Base-by-base conservation (phyloP, 2,113 vertebrate species). In the Butorides virescens region DNA sequence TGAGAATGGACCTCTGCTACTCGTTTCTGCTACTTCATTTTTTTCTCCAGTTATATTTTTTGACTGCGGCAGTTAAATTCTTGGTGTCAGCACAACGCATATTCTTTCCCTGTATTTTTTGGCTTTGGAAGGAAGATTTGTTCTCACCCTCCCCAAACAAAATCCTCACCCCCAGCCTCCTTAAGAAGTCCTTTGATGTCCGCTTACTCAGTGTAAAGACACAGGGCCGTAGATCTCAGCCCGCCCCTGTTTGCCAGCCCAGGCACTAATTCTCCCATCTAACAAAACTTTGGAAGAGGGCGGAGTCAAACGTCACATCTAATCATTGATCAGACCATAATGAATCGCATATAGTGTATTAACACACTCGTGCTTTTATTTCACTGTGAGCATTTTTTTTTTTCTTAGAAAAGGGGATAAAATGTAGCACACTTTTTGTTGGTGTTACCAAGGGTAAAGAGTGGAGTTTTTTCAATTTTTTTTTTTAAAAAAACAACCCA, bases 61-160 rank as follows among this genome's bases (percentile, higher is more conserved):
- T 86, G 77, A 72, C 58, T 70, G 32, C 0, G 0, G 20, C 46
- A 79, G 39, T 55, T 90, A 79, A 92, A 44, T 37, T 22, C 2
- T 87, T 73, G 15, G 5, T 71, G 81, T 94, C 77, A 95, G 67
- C 4, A 0, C 91, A 92, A 90, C 46, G 26, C 25, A 32, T 75
- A n/a, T 25, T 84, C 59, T 76, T 93, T 72, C 29, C 36, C 49
- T 1, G 0, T 13, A 20, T 58, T 96, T 94, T 62, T 36, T 16
- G 71, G 30, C 44, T 96, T 93, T 88, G 76, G 73, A 92, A 95
- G 74, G 80, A 82, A 92, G 80, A 91, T 90, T 85, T 93, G 74
- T 70, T 93, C 78, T 92, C 42, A 62, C 32, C 32, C 30, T 90
- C 37, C 75, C 79, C 39, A 95, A 95, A 73, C 63, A 90, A 93